Base-by-base conservation (phyloP, 23 tunicate genomes). In the Styela plicata region DNA sequence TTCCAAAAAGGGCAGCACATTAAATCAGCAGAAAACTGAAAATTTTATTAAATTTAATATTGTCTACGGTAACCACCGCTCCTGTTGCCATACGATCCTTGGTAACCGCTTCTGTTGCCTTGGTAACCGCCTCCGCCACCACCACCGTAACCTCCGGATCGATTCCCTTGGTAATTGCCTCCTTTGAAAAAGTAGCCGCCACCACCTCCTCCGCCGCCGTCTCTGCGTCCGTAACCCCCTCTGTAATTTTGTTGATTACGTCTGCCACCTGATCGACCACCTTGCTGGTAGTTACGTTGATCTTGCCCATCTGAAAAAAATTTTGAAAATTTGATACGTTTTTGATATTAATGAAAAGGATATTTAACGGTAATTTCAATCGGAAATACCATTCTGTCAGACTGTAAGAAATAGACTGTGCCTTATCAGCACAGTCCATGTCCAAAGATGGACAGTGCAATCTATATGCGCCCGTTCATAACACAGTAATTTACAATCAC, bases 201-300 rank as follows among this genome's bases (percentile, higher is more conserved):
- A 19, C 71, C 71, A 1, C 71, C 31, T 1, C 63, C 36, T 1
- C 63, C 36, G 31, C 81, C 81, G 0, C 65, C 81, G 21, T 27
- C 65, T 24, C 66, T 27, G 18, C 31, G 37, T 20, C 30, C 18
- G 53, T 76, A 44, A 76, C 37, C 27, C 24, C 53, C 63, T 21
- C 81, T 70, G 37, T 76, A 76, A 27, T 44, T 44, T 27, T 76
- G 81, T 27, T 76, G 81, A 53, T 76, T 76, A 24, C 53, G 81
- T 33, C 81, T 57, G 7, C 81, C 25, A 1, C 81, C 33, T n/a
- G n/a, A n/a, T 20, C 53, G 52, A 1, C 81, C 53, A 1, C 81
- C 81, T 44, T 76, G 81, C 24, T 76, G 81, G 81, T 44, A 76
- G 27, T 76, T 76, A 21, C 81, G 22, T 44, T 53, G 81, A 44